Evolutionary conservation across 2,797 vertebrate genomes (phyloP), one percentile per base, ranked within the genome.

Genomic region (Hozukius guyotensis): DNA sequence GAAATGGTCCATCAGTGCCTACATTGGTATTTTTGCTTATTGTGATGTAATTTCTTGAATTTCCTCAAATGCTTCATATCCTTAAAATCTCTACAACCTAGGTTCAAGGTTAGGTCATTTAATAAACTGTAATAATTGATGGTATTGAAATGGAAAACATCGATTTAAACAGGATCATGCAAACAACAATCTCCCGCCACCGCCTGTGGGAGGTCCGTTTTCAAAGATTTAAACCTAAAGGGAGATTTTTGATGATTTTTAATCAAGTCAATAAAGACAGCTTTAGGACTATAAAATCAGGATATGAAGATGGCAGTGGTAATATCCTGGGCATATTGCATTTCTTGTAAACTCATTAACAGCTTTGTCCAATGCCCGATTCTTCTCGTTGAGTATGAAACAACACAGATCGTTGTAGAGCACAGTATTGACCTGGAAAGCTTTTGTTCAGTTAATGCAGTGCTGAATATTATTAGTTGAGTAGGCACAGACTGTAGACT

Each of bases 371-470:
- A 55, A 5, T 67, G 12, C 8, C 29, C 5, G 13, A 18, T 57
- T 84, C n/a, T 36, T 29, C 24, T 53, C 14, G 38, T 20, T 31
- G n/a, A 64, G 20, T 9, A 5, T 31, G 22, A 57, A 75, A 32
- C 22, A 10, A 2, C n/a, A 25, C 24, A 32, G 16, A 71, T 64
- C 18, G 1, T 36, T 70, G 24, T 32, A n/a, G 42, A 78, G 60
- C 55, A 31, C 32, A 9, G 22, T 74, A 66, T 81, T 69, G 78
- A 87, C 77, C 24, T 25, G 32, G 22, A 2, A 42, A 29, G 31
- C 34, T 38, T 75, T 75, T 77, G 31, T 32, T 53, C 29, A 69
- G 36, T 75, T 77, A 64, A 78, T 32, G 34, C 9, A 20, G 11
- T 42, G 52, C 42, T 60, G 6, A 55, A 20, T 72, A n/a, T 84